Percentiles rank a stretch among this genome's conserved stretches.
phyloP scores from a whole-genome alignment of 2,113 vertebrate species.

The Sakesphorus luctuosus region DNA sequence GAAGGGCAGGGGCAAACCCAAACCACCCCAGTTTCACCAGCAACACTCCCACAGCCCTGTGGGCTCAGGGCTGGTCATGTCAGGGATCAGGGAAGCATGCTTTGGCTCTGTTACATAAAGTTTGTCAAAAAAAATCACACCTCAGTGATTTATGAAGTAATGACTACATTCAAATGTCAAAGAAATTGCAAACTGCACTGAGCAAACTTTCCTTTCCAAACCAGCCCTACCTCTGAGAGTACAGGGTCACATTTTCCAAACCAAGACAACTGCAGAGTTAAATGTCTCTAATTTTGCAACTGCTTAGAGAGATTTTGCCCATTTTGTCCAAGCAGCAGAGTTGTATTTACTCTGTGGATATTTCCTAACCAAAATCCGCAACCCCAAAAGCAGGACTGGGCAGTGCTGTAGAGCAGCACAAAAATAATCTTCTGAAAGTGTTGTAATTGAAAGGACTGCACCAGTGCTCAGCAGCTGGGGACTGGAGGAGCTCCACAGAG shows the following conservation, averaged over 20 bases:
- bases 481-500: neutral
- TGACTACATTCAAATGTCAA: neutral
- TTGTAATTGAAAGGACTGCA: neutral
- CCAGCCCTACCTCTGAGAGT: neutral
- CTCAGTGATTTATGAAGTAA: neutral
- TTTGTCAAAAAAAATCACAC: neutral
- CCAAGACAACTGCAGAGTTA: neutral
- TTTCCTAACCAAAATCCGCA: neutral
- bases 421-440: neutral
- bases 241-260: conserved; percentile 38
- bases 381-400: neutral
- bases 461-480: neutral
- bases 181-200: neutral
- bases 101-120: neutral
- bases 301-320: neutral
- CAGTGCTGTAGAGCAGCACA: accelerated
- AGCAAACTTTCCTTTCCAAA: conserved; percentile 46
- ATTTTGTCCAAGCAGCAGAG: neutral
- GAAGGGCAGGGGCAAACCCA: neutral
- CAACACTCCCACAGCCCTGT: neutral
- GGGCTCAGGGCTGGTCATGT: neutral
- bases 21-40: neutral
- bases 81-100: neutral
- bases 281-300: neutral
- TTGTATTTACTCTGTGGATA: neutral